Base-by-base conservation (phyloP, 2,888 invertebrate species). In the Orchestes rusci region DNA sequence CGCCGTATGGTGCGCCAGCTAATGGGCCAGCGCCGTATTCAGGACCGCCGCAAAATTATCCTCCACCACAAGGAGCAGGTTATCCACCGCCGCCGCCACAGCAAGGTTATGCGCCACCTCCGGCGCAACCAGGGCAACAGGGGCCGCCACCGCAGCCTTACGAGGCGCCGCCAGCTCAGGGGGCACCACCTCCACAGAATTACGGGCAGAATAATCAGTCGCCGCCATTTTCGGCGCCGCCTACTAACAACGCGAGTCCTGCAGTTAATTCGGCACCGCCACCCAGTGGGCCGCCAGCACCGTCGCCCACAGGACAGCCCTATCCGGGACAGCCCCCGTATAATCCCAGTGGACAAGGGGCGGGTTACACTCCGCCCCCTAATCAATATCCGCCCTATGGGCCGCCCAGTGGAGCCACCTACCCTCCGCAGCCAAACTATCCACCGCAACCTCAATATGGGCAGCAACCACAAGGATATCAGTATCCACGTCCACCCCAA, bases 401-500 rank as follows among this genome's bases (percentile, higher is more conserved):
- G 8, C 67, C 61, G 2, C 62, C 66, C 5, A 56, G 51, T 37
- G 61, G 56, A 39, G 65, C 67, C 34, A 73, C 70, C 18, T 79
- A 79, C 64, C 77, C 78, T 2, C 75, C 78, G 1, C 79, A 77
- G 43, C 78, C 75, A 35, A 71, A 68, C 43, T 75, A 75, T 57
- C 76, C 74, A 28, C 76, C 77, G 10, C 78, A 78, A 51, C 72
- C 72, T 2, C 75, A 75, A 54, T 76, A 76, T 61, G 76, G 73
- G 13, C 64, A 61, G 12, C 74, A 77, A 40, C 23, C 78, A 4
- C 80, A 80, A 61, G 75, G 76, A 15, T 80, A 81, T 63, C 77
- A 79, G 46, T 79, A 80, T 41, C 76, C 78, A 15, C 67, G 80
- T 50, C 80, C 80, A 5, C 78, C 79, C n/a, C 12, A 27, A 13